Evolutionary conservation across 2,888 invertebrate genomes (phyloP).

Genomic region (Limnephilus auricula): DNA sequence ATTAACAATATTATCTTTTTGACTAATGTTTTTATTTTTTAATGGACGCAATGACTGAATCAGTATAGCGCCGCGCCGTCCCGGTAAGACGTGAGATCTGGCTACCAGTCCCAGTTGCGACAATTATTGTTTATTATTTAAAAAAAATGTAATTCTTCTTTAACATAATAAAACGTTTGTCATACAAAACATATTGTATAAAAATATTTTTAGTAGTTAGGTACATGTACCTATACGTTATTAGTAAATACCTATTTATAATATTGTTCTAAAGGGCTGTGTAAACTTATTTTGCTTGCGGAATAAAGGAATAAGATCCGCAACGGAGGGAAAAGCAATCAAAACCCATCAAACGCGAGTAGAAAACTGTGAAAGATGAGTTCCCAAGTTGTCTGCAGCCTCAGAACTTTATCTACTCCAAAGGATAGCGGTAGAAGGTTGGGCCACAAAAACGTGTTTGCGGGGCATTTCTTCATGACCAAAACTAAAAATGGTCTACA

Average conservation of each 20-base stretch:
- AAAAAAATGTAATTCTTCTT: too few species aligned
- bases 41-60: too few species aligned
- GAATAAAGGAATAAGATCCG: conserved; percentile 40
- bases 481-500: background rate
- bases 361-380: conserved; percentile 65
- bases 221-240: background rate
- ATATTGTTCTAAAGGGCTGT: background rate
- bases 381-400: conserved; percentile 65
- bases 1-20: too few species aligned
- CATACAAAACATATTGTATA: too few species aligned
- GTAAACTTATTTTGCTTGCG: conserved; percentile 1
- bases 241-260: background rate
- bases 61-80: too few species aligned
- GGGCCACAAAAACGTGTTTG: conserved; percentile 12
- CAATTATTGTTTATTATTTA: too few species aligned
- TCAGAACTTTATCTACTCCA: conserved; percentile 65
- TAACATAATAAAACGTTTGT: too few species aligned
- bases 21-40: too few species aligned
- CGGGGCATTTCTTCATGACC: conserved; percentile 40
- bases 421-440: conserved; percentile 31
- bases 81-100: too few species aligned
- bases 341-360: conserved; percentile 65
- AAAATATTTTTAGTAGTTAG: background rate
- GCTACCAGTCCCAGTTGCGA: too few species aligned
- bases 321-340: conserved; percentile 62